These are phyloP conservation scores for Pseudorhombus dupliciocellatus DNA, from an alignment of 2,113 vertebrate species.

Conservation along the genomic window DNA sequence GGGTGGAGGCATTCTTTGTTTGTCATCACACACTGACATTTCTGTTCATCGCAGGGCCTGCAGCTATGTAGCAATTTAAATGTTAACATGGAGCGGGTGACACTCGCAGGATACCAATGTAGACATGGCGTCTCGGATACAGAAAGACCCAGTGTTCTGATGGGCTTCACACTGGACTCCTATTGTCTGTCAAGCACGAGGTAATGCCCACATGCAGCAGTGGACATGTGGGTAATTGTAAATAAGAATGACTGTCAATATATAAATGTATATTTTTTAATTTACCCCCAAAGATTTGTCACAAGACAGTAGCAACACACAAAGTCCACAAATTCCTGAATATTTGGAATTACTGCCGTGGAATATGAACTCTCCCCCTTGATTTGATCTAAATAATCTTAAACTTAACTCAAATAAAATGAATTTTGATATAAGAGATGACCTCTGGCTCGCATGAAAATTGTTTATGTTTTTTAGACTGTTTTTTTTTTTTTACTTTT, in stretches of 20 bases:
- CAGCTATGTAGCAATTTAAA: constrained; percentile 63
- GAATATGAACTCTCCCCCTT: no score
- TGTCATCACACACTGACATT: constrained; percentile 70
- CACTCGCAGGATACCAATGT: constrained; percentile 37
- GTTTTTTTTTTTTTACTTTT: background rate
- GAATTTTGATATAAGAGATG: no score
- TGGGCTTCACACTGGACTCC: constrained; percentile 9
- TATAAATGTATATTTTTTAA: no score
- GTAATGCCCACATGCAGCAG: background rate
- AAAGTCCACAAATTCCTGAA: no score
- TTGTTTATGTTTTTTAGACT: no score
- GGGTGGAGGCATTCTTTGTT: constrained; percentile 54
- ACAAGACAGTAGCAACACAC: no score
- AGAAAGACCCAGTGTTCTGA: constrained; percentile 10
- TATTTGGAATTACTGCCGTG: no score
- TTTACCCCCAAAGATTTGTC: no score
- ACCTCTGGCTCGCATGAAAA: no score
- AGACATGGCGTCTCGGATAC: constrained; percentile 42
- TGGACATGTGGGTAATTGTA: constrained; percentile 6
- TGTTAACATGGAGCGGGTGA: constrained; percentile 63
- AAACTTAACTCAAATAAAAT: no score
- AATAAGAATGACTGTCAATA: constrained; percentile 4
- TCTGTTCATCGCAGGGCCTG: constrained; percentile 58
- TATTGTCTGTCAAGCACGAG: constrained; percentile 1
- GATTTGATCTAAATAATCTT: no score